Evolutionary conservation across 1,140 invertebrate species (phyloP).

Genomic region (Ladona fulva): DNA sequence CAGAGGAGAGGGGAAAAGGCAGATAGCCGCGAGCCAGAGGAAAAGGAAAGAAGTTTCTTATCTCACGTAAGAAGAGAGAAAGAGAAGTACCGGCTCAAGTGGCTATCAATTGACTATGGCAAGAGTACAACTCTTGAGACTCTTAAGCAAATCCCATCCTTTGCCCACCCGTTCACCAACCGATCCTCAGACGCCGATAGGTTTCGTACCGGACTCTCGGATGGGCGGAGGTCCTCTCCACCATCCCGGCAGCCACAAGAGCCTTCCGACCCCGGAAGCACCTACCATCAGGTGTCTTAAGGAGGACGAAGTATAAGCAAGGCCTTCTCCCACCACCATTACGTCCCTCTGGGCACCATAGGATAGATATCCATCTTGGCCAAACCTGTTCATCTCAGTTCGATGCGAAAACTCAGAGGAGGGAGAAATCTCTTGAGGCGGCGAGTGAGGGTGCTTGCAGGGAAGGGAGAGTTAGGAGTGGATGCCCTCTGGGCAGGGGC

Average conservation of each 20-base stretch:
- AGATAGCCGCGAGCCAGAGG: neutral
- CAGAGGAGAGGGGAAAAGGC: neutral
- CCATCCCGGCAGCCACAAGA: neutral
- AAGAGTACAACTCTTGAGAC: neutral
- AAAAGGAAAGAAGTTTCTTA: neutral
- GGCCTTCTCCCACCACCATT: neutral
- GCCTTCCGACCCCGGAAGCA: neutral
- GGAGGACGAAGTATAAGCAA: neutral
- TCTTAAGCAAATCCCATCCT: neutral
- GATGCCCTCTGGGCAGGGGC: too few relatives aligned
- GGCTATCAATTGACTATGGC: constrained; percentile 4
- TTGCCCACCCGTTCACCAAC: neutral
- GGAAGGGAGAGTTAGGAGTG: neutral
- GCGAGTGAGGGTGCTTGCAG: neutral
- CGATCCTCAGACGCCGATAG: neutral
- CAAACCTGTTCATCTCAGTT: constrained; percentile 1
- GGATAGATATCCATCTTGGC: constrained; percentile 3
- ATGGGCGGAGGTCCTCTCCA: neutral
- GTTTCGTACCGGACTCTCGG: neutral
- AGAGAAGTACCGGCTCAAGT: neutral
- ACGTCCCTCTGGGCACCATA: neutral
- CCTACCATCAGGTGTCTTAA: neutral
- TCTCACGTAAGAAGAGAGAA: neutral
- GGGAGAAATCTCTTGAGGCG: neutral
- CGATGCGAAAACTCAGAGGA: neutral